A percentile compares a stretch with the other conserved stretches of the same genome.
phyloP scores from a whole-genome alignment of 2,888 invertebrate species.

The Priocnemis perturbator region DNA sequence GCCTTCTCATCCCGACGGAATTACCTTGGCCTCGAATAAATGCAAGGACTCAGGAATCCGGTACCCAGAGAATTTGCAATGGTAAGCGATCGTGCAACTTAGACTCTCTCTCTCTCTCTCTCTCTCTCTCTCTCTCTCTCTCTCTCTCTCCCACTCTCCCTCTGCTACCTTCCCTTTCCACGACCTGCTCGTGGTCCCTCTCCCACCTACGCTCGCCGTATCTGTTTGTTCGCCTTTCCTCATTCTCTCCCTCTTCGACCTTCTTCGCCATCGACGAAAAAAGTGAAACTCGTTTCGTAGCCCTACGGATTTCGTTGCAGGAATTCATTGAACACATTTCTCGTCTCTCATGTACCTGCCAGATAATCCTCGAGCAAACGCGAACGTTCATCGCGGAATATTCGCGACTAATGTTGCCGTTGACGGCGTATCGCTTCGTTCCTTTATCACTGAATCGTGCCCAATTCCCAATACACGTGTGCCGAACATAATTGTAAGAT shows the following conservation, averaged over 20 bases:
- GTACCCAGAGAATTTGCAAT: conserved; percentile 46
- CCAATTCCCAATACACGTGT: too few relatives aligned
- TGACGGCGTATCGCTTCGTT: too few relatives aligned
- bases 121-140: not conserved
- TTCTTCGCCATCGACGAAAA: not conserved
- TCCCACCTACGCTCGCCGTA: not conserved
- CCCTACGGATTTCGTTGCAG: too few relatives aligned
- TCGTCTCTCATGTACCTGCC: too few relatives aligned
- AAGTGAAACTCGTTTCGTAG: too few relatives aligned
- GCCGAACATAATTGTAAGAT: too few relatives aligned
- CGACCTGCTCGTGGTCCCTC: not conserved
- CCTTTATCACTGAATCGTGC: too few relatives aligned
- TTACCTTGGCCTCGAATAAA: conserved; percentile 43
- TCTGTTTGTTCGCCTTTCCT: not conserved
- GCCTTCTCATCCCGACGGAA: conserved; percentile 19
- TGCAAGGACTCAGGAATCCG: conserved; percentile 38
- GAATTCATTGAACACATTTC: too few relatives aligned
- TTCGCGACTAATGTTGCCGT: too few relatives aligned
- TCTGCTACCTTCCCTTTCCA: not conserved
- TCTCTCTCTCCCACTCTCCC: not conserved
- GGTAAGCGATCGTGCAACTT: conserved; percentile 44
- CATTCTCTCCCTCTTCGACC: not conserved
- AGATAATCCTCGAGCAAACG: too few relatives aligned
- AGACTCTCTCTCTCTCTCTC: conserved; percentile 25
- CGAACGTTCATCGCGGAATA: too few relatives aligned